Evolutionary conservation across 2,797 vertebrate genomes (phyloP).

Genomic region (Chiloscyllium punctatum): DNA sequence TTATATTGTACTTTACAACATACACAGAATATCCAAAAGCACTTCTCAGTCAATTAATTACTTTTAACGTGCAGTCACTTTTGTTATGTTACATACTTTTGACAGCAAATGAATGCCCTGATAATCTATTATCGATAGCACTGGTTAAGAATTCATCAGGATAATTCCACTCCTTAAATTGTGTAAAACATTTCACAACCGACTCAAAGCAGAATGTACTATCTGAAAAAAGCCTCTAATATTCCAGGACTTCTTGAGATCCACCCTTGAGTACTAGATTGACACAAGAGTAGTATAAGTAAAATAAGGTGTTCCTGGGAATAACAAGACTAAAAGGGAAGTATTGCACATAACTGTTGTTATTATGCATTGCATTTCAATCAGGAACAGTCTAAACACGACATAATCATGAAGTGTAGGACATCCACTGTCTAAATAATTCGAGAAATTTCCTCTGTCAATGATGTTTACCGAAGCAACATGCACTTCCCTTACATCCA

Average conservation of each 20-base stretch:
- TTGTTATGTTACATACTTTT: not conserved
- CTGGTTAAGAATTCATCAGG: not conserved
- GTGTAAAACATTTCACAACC: not conserved
- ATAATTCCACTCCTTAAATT: not conserved
- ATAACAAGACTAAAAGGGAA: not conserved
- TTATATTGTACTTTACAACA: no score
- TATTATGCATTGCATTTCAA: not conserved
- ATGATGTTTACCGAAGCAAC: not conserved
- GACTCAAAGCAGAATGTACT: not conserved
- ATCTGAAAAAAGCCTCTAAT: not conserved
- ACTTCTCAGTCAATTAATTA: not conserved
- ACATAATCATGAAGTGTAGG: not conserved
- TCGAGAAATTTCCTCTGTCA: not conserved
- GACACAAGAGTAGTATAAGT: not conserved
- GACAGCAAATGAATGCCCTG: not conserved
- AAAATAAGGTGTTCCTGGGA: not conserved
- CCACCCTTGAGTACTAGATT: not conserved
- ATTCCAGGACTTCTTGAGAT: not conserved
- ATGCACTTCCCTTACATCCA: not conserved
- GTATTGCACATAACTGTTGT: not conserved
- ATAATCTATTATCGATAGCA: not conserved
- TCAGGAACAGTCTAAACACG: not conserved
- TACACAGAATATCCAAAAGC: not conserved
- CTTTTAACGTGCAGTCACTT: not conserved
- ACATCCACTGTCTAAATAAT: not conserved